These are phyloP conservation scores for Antheraea mylitta DNA, from an alignment of 1,140 invertebrate species.

Conservation along the genomic window DNA sequence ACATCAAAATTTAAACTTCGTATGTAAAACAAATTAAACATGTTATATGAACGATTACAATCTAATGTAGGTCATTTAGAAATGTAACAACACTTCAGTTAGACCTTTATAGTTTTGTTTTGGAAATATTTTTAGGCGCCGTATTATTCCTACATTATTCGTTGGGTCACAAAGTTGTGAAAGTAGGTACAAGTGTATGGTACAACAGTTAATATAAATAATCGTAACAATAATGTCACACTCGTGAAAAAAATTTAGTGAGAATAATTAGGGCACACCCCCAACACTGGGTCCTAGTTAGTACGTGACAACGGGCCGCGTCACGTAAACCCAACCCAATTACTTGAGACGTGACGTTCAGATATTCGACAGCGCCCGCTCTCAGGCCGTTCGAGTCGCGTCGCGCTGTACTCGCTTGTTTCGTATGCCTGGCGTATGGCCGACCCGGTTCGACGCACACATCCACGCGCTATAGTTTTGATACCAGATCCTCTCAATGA, in stretches of 20 bases:
- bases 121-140: too few species aligned
- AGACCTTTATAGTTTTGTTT: too few species aligned
- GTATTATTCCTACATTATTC: too few species aligned
- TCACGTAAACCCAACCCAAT: slow-evolving; percentile 76
- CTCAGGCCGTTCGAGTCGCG: slow-evolving; percentile 10
- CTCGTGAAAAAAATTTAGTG: slow-evolving; percentile 37
- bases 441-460: slow-evolving; percentile 69
- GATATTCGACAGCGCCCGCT: slow-evolving; percentile 58
- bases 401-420: slow-evolving; percentile 42
- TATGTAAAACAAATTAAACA: too few species aligned
- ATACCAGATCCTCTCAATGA: slow-evolving; percentile 77
- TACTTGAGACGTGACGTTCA: slow-evolving; percentile 67
- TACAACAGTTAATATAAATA: too few species aligned
- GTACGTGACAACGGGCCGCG: slow-evolving; percentile 54
- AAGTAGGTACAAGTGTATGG: not conserved
- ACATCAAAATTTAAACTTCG: not conserved
- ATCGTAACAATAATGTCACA: not conserved
- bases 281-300: slow-evolving; percentile 35
- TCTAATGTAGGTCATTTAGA: too few species aligned
- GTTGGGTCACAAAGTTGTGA: not conserved
- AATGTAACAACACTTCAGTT: not conserved
- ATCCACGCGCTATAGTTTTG: slow-evolving; percentile 69
- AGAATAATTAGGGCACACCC: slow-evolving; percentile 71
- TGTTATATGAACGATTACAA: too few species aligned
- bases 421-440: slow-evolving; percentile 64